These are phyloP conservation scores for Corythoichthys haematopterus DNA, from an alignment of 2,113 vertebrate species.

Conservation along the genomic window DNA sequence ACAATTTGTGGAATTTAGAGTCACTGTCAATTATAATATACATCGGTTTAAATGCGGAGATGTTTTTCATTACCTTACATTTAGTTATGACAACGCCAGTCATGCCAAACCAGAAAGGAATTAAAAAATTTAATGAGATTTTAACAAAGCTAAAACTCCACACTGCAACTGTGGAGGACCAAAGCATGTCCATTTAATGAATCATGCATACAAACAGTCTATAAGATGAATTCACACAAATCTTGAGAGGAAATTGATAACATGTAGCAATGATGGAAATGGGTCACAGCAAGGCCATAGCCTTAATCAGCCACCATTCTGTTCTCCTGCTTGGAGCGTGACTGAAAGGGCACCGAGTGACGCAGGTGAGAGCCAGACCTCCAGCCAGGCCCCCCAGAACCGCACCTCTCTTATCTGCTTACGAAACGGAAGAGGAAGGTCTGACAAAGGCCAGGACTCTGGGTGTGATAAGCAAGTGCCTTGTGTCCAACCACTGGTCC, in stretches of 20 bases:
- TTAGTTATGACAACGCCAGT: background rate
- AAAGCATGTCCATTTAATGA: background rate
- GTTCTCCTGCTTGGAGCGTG: constrained; percentile 43
- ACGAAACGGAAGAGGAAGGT: constrained; percentile 55
- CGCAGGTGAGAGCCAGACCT: constrained; percentile 78
- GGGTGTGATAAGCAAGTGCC: constrained; percentile 61
- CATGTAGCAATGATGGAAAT: constrained; percentile 2
- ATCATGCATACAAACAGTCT: background rate
- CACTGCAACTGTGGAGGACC: background rate
- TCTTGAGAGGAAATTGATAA: background rate
- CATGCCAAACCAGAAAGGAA: background rate
- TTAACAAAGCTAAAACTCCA: background rate
- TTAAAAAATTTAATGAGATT: background rate
- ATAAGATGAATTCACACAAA: background rate
- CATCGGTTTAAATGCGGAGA: background rate
- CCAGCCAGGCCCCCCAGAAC: constrained; percentile 47
- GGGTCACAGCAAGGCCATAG: constrained; percentile 42
- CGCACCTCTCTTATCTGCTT: constrained; percentile 60
- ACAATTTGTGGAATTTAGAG: background rate
- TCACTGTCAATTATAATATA: background rate
- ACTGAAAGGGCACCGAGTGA: constrained; percentile 73
- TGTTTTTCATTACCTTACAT: background rate
- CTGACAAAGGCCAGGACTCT: constrained; percentile 65
- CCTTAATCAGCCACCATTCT: constrained; percentile 49
- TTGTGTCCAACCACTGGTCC: constrained; percentile 49